Percentiles rank a stretch among this genome's conserved stretches.
These are phyloP conservation scores for Acrobasis consociella DNA, from an alignment of 2,888 invertebrate genomes.

Conservation along the genomic window DNA sequence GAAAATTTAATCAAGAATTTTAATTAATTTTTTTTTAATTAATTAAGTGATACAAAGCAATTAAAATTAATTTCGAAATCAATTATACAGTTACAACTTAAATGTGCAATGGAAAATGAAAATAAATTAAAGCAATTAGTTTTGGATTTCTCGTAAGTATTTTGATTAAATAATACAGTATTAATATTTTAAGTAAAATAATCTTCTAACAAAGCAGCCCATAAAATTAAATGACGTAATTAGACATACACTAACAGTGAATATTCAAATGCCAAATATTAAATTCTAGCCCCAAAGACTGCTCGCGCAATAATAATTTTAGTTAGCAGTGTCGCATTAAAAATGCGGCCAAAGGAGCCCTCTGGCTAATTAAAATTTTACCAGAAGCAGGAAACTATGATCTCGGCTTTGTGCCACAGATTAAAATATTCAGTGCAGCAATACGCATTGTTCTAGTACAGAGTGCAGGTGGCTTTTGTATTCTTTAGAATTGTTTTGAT, in stretches of 20 bases:
- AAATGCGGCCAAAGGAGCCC: slow-evolving; percentile 43
- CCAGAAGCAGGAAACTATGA: slow-evolving; percentile 34
- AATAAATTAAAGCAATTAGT: too few relatives aligned
- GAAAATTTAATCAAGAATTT: too few relatives aligned
- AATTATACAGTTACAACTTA: too few relatives aligned
- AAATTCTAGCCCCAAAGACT: background rate
- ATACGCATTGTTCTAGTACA: background rate
- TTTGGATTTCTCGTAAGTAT: too few relatives aligned
- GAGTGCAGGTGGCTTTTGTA: too few relatives aligned
- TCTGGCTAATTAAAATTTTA: slow-evolving; percentile 54
- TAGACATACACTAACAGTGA: background rate
- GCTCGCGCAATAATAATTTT: slow-evolving; percentile 40
- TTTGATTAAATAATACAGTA: too few relatives aligned
- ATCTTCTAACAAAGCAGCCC: background rate
- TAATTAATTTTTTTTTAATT: too few relatives aligned
- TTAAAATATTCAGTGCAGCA: slow-evolving; percentile 20
- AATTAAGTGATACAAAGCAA: too few relatives aligned
- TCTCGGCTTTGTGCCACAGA: slow-evolving; percentile 25
- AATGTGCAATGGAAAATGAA: too few relatives aligned
- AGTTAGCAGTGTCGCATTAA: slow-evolving; percentile 45
- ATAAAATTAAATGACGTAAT: slow-evolving; percentile 8
- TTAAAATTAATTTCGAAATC: too few relatives aligned
- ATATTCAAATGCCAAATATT: slow-evolving; percentile 18
- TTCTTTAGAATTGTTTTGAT: too few relatives aligned
- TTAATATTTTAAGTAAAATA: too few relatives aligned